Evolutionary conservation across 1,140 invertebrate species (phyloP).

Genomic region (Hycleus phaleratus): DNA sequence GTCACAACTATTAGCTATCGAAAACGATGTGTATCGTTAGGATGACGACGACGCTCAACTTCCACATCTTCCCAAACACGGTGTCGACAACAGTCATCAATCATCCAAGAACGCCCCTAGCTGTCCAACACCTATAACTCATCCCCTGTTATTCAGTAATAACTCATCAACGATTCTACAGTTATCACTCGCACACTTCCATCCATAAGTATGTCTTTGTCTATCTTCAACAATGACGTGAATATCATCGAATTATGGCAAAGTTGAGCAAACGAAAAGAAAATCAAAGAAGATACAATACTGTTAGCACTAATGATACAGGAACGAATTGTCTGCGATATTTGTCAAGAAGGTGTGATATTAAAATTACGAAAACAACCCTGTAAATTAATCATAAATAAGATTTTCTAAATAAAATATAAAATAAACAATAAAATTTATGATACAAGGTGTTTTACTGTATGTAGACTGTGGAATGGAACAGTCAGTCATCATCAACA

Average conservation of each 20-base stretch:
- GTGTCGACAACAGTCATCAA: conserved; percentile 41
- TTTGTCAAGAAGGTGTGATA: conserved; percentile 27
- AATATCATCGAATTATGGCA: neutral
- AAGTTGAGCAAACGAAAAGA: neutral
- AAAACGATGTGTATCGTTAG: conserved; percentile 7
- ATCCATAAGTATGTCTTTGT: conserved; percentile 13
- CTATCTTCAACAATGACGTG: conserved; percentile 4
- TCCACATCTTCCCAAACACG: conserved; percentile 37
- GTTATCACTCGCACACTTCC: conserved; percentile 10
- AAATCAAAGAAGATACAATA: conserved; percentile 3
- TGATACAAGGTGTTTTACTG: no score
- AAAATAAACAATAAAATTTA: no score
- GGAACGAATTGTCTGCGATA: conserved; percentile 18
- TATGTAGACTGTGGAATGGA: no score
- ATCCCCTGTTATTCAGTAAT: conserved; percentile 11
- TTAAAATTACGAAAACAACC: conserved; percentile 17
- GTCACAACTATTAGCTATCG: conserved; percentile 36
- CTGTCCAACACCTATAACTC: conserved; percentile 26
- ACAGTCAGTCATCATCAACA: neutral
- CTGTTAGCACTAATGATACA: conserved; percentile 13
- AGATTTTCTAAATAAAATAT: no score
- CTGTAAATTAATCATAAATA: no score
- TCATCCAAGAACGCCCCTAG: conserved; percentile 29
- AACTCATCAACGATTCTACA: conserved; percentile 10
- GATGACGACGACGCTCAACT: conserved; percentile 24